Percentiles rank a stretch among this genome's conserved stretches.
Conservation (phyloP, 2,888 invertebrate species). For the Chymomyza procnemis region DNA sequence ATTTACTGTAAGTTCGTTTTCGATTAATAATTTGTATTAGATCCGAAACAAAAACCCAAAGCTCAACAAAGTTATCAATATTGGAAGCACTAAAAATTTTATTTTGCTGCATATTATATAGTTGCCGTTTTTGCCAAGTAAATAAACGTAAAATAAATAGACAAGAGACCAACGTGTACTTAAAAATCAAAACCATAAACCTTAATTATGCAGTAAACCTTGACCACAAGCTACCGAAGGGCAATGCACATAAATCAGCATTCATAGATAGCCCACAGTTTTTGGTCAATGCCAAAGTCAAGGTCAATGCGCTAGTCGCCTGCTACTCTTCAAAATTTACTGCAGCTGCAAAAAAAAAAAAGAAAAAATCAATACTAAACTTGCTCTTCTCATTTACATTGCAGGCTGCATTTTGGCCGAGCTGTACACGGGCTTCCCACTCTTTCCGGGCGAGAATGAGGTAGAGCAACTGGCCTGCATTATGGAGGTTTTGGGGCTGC, state of each 20-base stretch:
- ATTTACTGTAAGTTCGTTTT: no score
- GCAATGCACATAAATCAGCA: not conserved
- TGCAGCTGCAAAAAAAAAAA: slow-evolving; percentile 25
- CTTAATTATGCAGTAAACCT: not conserved
- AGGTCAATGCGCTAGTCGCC: slow-evolving; percentile 56
- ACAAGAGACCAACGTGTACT: not conserved
- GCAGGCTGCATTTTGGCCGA: slow-evolving; percentile 96
- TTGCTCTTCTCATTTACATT: slow-evolving; percentile 37
- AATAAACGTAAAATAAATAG: not conserved
- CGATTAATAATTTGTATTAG: no score
- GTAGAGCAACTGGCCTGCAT: slow-evolving; percentile 97
- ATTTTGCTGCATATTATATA: not conserved
- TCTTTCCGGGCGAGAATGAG: slow-evolving; percentile 98
- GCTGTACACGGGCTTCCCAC: slow-evolving; percentile 95
- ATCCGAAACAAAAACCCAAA: not conserved
- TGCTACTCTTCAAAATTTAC: slow-evolving; percentile 36
- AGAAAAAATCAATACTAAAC: slow-evolving; percentile 49
- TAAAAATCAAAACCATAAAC: not conserved
- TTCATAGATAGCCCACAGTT: not conserved
- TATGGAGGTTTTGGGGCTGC: slow-evolving; percentile 95
- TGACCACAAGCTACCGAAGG: not conserved
- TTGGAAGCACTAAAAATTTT: not conserved
- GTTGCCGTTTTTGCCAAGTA: not conserved
- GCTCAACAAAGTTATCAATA: not conserved
- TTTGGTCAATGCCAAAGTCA: slow-evolving; percentile 42